Conservation (phyloP, 2,797 vertebrate species). For the Sebastes kiyomatsui region DNA sequence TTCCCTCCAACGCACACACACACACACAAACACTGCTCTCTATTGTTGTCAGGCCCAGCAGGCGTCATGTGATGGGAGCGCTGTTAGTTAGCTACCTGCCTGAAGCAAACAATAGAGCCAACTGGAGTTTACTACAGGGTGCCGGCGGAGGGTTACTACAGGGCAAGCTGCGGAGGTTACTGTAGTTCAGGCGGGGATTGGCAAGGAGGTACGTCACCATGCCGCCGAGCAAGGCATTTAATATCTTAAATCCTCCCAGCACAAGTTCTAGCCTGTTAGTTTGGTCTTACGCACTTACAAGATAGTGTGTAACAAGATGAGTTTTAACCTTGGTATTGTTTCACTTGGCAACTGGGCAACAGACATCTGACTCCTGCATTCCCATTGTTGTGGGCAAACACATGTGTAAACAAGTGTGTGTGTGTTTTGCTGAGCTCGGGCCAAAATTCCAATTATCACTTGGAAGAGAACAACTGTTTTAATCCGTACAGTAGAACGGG, state of each 20-base stretch:
- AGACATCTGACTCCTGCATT: background rate
- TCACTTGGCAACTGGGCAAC: background rate
- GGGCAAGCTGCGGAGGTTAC: constrained; percentile 67
- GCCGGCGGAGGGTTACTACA: constrained; percentile 64
- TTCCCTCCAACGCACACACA: constrained; percentile 51
- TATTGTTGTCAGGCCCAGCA: constrained; percentile 79
- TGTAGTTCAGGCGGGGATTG: constrained; percentile 50
- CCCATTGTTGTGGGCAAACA: background rate
- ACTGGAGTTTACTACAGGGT: constrained; percentile 60
- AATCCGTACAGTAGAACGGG: background rate
- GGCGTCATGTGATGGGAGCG: constrained; percentile 74
- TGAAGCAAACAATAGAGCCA: constrained; percentile 75
- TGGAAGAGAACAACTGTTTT: background rate
- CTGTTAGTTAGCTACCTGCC: constrained; percentile 77
- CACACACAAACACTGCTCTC: constrained; percentile 57
- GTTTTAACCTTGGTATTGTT: background rate
- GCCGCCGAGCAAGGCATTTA: background rate
- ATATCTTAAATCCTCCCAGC: background rate
- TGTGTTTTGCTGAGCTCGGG: background rate
- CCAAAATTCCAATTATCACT: background rate
- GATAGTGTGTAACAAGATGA: background rate
- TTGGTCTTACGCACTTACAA: background rate
- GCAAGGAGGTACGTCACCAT: constrained; percentile 14
- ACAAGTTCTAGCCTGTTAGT: background rate
- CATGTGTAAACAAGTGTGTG: background rate